Conservation (phyloP, 1,140 invertebrate genomes). For the Aphelenchoides besseyi region DNA sequence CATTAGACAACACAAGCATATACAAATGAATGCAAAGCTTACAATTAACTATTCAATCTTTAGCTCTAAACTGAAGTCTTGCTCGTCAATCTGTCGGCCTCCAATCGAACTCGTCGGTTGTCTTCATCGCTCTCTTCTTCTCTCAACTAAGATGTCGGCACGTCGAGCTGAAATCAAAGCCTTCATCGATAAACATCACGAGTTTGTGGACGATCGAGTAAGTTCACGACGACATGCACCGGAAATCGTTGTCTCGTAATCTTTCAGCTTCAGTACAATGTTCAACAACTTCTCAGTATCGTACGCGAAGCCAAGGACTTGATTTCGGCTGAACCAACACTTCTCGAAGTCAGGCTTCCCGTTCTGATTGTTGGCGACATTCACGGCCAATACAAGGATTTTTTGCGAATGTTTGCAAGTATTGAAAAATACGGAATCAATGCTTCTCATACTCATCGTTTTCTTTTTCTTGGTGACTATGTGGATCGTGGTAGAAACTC, state of each 20-base stretch:
- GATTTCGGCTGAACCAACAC: conserved; percentile 14
- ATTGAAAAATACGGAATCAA: not conserved
- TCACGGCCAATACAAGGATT: conserved; percentile 26
- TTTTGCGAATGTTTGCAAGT: not conserved
- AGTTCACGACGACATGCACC: not conserved
- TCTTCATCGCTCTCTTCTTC: no score
- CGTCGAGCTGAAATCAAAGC: not conserved
- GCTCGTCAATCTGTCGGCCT: no score
- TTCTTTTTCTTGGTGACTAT: conserved; percentile 68
- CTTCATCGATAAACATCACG: not conserved
- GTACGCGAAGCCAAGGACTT: not conserved
- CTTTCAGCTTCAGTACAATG: not conserved
- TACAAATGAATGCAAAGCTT: no score
- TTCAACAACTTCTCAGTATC: not conserved
- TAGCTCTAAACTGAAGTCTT: no score
- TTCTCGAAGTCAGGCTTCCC: conserved; percentile 26
- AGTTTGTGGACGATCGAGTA: not conserved
- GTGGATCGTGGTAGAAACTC: conserved; percentile 80
- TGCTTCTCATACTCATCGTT: conserved; percentile 12
- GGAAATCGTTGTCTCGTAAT: conserved; percentile 26
- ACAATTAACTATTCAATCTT: no score
- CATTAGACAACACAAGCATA: no score
- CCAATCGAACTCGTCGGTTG: no score
- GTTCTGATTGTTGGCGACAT: conserved; percentile 31
- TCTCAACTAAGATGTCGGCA: no score